Percentiles rank a stretch among this genome's conserved stretches.
These are phyloP conservation scores for Phyllotreta striolata DNA, from an alignment of 2,888 invertebrate genomes.

Conservation along the genomic window DNA sequence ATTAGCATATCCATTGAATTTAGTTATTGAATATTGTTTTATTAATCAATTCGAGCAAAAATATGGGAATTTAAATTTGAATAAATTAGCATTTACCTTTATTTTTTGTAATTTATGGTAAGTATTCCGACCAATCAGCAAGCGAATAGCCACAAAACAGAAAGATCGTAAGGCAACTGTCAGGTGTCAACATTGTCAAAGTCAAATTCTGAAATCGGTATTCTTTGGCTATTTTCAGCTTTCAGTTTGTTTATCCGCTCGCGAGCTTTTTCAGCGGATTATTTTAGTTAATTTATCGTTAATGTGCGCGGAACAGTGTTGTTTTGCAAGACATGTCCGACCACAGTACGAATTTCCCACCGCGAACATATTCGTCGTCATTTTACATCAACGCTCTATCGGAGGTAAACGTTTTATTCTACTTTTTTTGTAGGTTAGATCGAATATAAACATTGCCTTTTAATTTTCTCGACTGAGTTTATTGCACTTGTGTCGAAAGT, in stretches of 20 bases:
- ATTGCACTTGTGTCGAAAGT: conserved; percentile 9
- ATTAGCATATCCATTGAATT: too few species aligned
- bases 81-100: too few species aligned
- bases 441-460: conserved; percentile 28
- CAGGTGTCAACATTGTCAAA: conserved; percentile 3
- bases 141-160: too few species aligned
- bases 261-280: conserved; percentile 8
- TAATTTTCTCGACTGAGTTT: conserved; percentile 19
- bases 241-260: not conserved
- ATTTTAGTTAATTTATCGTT: conserved; percentile 4
- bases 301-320: conserved; percentile 7
- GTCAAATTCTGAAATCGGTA: not conserved
- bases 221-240: conserved; percentile 7
- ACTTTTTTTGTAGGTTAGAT: conserved; percentile 41
- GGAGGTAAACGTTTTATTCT: conserved; percentile 50
- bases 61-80: too few species aligned
- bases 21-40: too few species aligned
- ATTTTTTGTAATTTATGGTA: too few species aligned
- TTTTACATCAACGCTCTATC: conserved; percentile 55
- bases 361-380: conserved; percentile 59
- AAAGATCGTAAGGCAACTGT: not conserved
- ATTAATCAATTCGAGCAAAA: too few species aligned
- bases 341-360: conserved; percentile 54
- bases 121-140: too few species aligned
- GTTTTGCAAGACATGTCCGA: conserved; percentile 41